Evolutionary conservation across 2,113 vertebrate species (phyloP).

Genomic region (Kryptolebias marmoratus): DNA sequence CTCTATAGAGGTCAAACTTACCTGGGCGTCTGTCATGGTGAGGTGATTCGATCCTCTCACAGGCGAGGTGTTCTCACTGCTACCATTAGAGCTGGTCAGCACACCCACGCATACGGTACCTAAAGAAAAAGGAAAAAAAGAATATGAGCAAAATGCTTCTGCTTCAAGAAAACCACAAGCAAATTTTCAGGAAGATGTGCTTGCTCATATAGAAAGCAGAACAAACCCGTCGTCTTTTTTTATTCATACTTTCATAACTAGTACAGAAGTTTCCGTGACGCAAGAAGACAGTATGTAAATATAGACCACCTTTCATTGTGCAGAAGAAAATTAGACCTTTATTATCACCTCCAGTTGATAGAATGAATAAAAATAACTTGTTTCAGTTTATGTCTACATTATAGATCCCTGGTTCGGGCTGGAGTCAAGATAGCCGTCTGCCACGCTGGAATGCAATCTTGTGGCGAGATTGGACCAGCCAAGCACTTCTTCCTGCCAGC

Average conservation of each 20-base stretch:
- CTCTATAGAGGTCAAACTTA: conserved; percentile 21
- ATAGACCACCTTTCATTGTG: conserved; percentile 8
- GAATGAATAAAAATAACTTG: too few species aligned
- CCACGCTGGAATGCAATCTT: conserved; percentile 60
- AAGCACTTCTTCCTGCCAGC: conserved; percentile 13
- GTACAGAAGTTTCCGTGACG: conserved; percentile 66
- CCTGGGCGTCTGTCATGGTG: conserved; percentile 81
- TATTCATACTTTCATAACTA: conserved; percentile 70
- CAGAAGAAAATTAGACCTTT: background rate
- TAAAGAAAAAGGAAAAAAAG: conserved; percentile 18
- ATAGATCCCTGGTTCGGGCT: too few species aligned
- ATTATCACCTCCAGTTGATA: background rate
- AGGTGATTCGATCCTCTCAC: conserved; percentile 66
- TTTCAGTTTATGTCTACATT: too few species aligned
- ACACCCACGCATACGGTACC: conserved; percentile 38
- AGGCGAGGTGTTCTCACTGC: conserved; percentile 52
- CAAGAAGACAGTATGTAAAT: background rate
- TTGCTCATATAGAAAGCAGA: conserved; percentile 62
- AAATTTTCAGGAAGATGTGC: conserved; percentile 19
- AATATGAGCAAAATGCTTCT: background rate
- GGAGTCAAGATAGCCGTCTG: conserved; percentile 36
- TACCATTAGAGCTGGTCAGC: conserved; percentile 67
- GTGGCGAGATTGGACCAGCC: conserved; percentile 48
- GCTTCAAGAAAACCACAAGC: conserved; percentile 3
- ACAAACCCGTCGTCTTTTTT: conserved; percentile 51